Conservation (phyloP, 2,797 vertebrate genomes). For the Trachops cirrhosus region DNA sequence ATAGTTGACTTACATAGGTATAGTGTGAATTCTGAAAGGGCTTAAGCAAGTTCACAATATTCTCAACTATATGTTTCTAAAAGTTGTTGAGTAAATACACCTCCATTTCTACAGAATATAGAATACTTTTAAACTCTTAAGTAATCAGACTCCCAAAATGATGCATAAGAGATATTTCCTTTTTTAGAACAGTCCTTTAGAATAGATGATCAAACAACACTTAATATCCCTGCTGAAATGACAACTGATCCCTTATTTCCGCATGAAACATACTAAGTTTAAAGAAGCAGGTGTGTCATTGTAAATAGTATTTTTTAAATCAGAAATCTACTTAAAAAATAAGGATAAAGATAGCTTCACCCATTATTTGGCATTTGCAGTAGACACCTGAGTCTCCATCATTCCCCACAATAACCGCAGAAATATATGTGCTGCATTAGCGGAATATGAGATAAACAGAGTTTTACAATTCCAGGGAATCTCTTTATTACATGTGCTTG, state of each 20-base stretch:
- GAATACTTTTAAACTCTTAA: conserved; percentile 67
- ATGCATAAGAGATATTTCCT: conserved; percentile 55
- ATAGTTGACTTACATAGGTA: conserved; percentile 58
- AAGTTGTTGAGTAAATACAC: conserved; percentile 61
- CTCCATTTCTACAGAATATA: conserved; percentile 60
- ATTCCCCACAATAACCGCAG: conserved; percentile 38
- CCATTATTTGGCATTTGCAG: conserved; percentile 32
- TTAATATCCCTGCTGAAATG: conserved; percentile 46
- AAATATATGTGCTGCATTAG: conserved; percentile 4
- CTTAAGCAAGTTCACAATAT: conserved; percentile 70
- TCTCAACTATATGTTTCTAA: conserved; percentile 70
- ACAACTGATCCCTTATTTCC: conserved; percentile 45
- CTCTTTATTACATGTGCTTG: background rate
- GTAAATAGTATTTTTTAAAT: conserved; percentile 36
- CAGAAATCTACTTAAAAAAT: conserved; percentile 62
- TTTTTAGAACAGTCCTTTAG: conserved; percentile 51
- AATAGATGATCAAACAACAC: conserved; percentile 49
- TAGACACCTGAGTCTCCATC: background rate
- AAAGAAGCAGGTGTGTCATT: conserved; percentile 33
- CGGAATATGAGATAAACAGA: conserved; percentile 27
- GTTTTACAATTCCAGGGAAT: conserved; percentile 46
- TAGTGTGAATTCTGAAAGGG: conserved; percentile 64
- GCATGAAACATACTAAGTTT: background rate
- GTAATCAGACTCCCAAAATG: conserved; percentile 50
- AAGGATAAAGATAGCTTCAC: conserved; percentile 16